phyloP scores from a whole-genome alignment of 1,140 invertebrate species.

The Aleiodes sp. region DNA sequence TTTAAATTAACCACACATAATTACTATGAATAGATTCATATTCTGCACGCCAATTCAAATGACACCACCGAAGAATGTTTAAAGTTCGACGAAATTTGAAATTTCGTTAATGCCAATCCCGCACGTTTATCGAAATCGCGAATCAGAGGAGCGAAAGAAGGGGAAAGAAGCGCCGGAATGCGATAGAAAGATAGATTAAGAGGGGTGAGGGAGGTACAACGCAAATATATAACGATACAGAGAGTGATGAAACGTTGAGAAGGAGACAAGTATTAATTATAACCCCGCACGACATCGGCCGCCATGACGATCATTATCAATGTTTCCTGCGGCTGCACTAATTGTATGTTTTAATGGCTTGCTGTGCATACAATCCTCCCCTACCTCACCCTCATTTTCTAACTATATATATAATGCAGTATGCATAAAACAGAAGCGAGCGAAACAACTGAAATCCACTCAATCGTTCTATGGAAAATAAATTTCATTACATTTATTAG shows the following conservation, averaged over 20 bases:
- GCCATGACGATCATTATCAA: constrained; percentile 55
- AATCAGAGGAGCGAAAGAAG: constrained; percentile 10
- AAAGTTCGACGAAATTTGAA: not conserved
- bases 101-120: not conserved
- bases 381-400: not conserved
- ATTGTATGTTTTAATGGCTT: constrained; percentile 63
- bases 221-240: not conserved
- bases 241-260: not conserved
- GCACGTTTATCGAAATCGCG: not conserved
- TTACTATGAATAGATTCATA: not conserved
- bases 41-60: not conserved
- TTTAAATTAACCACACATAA: not conserved
- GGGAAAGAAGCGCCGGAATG: not conserved
- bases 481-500: not conserved
- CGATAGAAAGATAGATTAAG: not conserved
- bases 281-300: constrained; percentile 34
- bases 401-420: no score
- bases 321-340: constrained; percentile 61
- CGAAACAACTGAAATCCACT: constrained; percentile 5
- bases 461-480: not conserved
- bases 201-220: not conserved
- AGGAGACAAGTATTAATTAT: constrained; percentile 25
- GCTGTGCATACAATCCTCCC: constrained; percentile 34
- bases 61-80: not conserved
- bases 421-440: constrained; percentile 25